Conservation (phyloP, 2,888 invertebrate genomes). For the Leucoptera coffeella region DNA sequence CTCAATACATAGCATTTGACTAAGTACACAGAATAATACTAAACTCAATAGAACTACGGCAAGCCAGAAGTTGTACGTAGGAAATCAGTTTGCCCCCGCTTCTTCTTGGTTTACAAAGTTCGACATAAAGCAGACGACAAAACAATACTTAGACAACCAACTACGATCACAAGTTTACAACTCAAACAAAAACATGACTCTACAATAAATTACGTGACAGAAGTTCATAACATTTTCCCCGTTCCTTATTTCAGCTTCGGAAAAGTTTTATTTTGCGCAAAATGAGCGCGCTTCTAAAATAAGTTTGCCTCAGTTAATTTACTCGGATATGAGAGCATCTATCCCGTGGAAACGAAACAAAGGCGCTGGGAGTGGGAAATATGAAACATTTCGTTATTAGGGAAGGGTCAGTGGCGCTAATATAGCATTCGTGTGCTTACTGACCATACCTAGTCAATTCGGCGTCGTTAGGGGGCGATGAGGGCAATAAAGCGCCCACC, state of each 20-base stretch:
- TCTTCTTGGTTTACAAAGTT: too few relatives aligned
- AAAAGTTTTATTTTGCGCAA: constrained; percentile 11
- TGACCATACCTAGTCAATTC: constrained; percentile 13
- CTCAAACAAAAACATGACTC: constrained; percentile 12
- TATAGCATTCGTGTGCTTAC: constrained; percentile 11
- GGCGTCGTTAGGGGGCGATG: constrained; percentile 10
- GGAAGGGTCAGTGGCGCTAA: constrained; percentile 6
- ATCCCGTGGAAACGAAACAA: too few relatives aligned
- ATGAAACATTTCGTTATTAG: constrained; percentile 6
- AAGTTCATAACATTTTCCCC: constrained; percentile 13
- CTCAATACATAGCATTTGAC: too few relatives aligned
- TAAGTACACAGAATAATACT: too few relatives aligned
- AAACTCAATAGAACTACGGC: too few relatives aligned
- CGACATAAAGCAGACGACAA: constrained; percentile 1
- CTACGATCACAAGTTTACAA: too few relatives aligned
- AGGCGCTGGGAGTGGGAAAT: too few relatives aligned
- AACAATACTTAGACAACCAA: constrained; percentile 1
- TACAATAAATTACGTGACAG: constrained; percentile 15
- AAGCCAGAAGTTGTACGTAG: too few relatives aligned
- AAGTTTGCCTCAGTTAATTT: constrained; percentile 13
- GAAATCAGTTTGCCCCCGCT: too few relatives aligned
- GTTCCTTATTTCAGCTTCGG: constrained; percentile 12
- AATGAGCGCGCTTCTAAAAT: constrained; percentile 10
- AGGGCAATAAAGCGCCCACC: constrained; percentile 10
- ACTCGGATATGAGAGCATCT: constrained; percentile 5